Evolutionary conservation across 2,888 invertebrate species (phyloP), one percentile per base, ranked within the genome.

Genomic region (Drosophila paranaensis): DNA sequence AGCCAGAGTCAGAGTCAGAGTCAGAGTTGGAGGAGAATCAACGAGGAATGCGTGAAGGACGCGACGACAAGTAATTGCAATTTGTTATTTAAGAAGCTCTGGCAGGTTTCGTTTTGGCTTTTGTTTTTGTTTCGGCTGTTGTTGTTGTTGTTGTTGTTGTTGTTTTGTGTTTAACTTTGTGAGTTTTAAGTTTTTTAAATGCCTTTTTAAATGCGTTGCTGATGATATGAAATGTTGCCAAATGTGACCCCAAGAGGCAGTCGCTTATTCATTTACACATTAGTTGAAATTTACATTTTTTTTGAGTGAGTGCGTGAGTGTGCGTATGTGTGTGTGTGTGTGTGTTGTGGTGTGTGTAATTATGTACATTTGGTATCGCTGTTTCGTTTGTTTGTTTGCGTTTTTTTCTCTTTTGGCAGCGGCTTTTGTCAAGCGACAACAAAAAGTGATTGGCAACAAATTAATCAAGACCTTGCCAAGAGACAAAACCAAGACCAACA

Each of bases 371-470:
- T 61, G 64, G 69, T 73, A 73, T 67, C 67, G 74, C 79, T 51
- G 74, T 55, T 67, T 79, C 67, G 69, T 70, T 66, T 77, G 56
- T 68, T 79, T 77, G 55, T 53, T 56, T 69, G 51, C 39, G 37
- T 55, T 72, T 78, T 73, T 79, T 69, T 78, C 75, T 72, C 77
- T 73, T 79, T 73, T 79, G 77, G 77, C 77, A 77, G 71, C 68
- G 73, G 85, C 88, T 85, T 85, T 85, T 85, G 84, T 85, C 88
- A 82, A 78, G 77, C 74, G 74, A 82, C 74, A 79, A 77, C 68
- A 46, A 86, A 88, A 86, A 86, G 86, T 86, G 86, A 86, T 86
- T 86, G 86, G 86, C 86, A 86, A 88, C 88, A 86, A 88, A 86
- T 86, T 86, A 86, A 86, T 86, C 86, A 86, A 86, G 86, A 86